Evolutionary conservation across 2,888 invertebrate genomes (phyloP), one percentile per base, ranked within the genome.

Genomic region (Onchidella celtica): DNA sequence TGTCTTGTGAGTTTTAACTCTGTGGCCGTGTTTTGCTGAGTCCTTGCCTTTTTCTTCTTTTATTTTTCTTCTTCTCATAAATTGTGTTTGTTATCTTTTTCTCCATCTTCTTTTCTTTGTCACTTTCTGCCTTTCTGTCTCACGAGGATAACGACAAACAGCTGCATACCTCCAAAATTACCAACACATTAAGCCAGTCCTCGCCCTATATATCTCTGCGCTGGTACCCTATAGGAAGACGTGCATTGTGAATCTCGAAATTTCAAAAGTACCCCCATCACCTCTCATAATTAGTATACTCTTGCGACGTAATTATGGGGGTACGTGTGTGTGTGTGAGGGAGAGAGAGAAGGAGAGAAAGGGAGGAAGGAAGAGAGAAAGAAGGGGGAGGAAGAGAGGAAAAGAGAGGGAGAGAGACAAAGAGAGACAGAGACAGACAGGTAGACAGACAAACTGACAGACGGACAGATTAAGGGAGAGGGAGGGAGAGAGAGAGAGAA

Each of bases 321-420:
- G n/a, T n/a, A n/a, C n/a, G n/a, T n/a, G n/a, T n/a, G n/a, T n/a
- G n/a, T n/a, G n/a, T n/a, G n/a, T n/a, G n/a, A n/a, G n/a, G n/a
- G 66, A 66, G 9, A 27, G 11, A 59, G 29, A 34, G 61, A 59
- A 34, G 38, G 61, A 57, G 61, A 59, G 74, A 59, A 29, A 59
- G 61, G 59, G 61, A 74, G 32, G n/a, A 61, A 74, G 74, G 34
- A 57, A 74, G 74, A 59, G 27, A 34, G 74, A 74, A 34, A 74
- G 74, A 59, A 36, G 61, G 36, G 66, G 59, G 36, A 61, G 74
- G 59, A 57, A 66, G 66, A n/a, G n/a, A n/a, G n/a, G n/a, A n/a
- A 66, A 47, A 47, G 47, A 47, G 47, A 47, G 47, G 17, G 47
- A 47, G 47, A 47, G 47, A 47, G 17, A 47, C 6, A 11, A 9